phyloP scores from a whole-genome alignment of 2,113 vertebrate species.

The Hippocampus comes region DNA sequence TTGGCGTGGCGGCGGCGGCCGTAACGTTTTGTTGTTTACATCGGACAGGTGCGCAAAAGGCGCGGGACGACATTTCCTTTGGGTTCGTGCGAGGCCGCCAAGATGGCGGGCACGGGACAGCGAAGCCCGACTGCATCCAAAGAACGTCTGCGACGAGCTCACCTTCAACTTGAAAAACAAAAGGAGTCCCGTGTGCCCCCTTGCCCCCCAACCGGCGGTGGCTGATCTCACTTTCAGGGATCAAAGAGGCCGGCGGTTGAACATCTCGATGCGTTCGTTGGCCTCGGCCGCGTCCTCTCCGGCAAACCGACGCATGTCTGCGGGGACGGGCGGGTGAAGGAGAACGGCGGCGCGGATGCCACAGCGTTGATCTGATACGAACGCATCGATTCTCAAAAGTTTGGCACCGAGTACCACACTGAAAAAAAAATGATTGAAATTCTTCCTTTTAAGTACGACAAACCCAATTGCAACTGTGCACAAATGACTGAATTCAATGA shows the following conservation, averaged over 20 bases:
- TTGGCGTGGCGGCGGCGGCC: slow-evolving; percentile 18
- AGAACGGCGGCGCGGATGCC: slow-evolving; percentile 14
- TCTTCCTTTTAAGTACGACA: too few relatives aligned
- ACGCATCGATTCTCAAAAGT: not conserved
- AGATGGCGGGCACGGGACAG: not conserved
- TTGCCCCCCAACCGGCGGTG: slow-evolving; percentile 11
- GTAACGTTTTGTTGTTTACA: slow-evolving; percentile 50
- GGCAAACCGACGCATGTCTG: slow-evolving; percentile 93
- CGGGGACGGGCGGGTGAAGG: slow-evolving; percentile 69
- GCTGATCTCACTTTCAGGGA: slow-evolving; percentile 48
- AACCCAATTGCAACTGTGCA: too few relatives aligned
- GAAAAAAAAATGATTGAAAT: too few relatives aligned
- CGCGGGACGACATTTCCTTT: slow-evolving; percentile 45
- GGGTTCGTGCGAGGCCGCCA: slow-evolving; percentile 31
- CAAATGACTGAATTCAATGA: too few relatives aligned
- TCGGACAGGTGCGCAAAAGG: slow-evolving; percentile 65
- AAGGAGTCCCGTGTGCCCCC: slow-evolving; percentile 24
- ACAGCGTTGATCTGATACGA: too few relatives aligned
- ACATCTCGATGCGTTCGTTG: slow-evolving; percentile 87
- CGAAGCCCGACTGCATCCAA: not conserved
- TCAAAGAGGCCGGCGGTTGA: slow-evolving; percentile 92
- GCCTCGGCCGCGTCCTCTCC: slow-evolving; percentile 85
- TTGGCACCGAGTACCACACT: not conserved
- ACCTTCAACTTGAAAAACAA: slow-evolving; percentile 14
- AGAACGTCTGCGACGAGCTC: slow-evolving; percentile 5